A percentile compares a stretch with the other conserved stretches of the same genome.
These are phyloP conservation scores for Pelagia noctiluca DNA, from an alignment of 30 jellyfish, hydroid and myxozoan species.

Conservation along the genomic window DNA sequence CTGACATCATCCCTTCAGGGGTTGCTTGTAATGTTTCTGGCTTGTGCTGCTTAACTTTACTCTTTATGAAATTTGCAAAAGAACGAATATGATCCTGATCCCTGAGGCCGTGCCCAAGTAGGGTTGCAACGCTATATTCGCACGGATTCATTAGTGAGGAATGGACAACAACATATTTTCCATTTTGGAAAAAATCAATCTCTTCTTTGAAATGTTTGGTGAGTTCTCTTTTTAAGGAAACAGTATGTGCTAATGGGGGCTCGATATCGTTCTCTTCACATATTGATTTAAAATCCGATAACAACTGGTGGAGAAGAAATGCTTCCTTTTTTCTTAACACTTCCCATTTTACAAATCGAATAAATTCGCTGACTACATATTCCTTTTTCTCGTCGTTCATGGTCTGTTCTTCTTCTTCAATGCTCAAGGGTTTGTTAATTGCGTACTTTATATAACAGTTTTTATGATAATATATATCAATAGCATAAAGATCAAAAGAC, in stretches of 20 bases:
- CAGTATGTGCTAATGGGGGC: neutral
- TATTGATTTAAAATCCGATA: constrained; percentile 2
- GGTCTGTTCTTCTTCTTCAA: constrained; percentile 21
- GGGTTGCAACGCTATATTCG: constrained; percentile 1
- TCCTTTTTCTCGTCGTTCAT: constrained; percentile 18
- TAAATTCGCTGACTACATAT: neutral
- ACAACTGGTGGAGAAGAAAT: constrained; percentile 32
- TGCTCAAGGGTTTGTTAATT: constrained; percentile 13
- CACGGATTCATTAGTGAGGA: constrained; percentile 8
- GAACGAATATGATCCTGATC: constrained; percentile 1
- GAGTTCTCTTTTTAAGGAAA: constrained; percentile 1
- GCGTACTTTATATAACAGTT: constrained; percentile 32
- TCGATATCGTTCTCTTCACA: constrained; percentile 27
- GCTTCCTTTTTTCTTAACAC: constrained; percentile 12
- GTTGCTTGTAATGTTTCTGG: too few relatives aligned
- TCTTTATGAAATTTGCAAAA: too few relatives aligned
- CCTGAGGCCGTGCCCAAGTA: constrained; percentile 4
- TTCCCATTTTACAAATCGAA: constrained; percentile 12
- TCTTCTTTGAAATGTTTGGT: neutral
- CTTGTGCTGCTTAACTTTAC: too few relatives aligned
- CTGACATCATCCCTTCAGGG: neutral
- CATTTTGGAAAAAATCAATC: constrained; percentile 16
- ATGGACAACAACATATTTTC: constrained; percentile 31
- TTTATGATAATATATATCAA: constrained; percentile 27
- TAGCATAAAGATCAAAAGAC: constrained; percentile 39